Evolutionary conservation across 2,797 vertebrate species (phyloP).

Genomic region (Eidolon dupreanum): DNA sequence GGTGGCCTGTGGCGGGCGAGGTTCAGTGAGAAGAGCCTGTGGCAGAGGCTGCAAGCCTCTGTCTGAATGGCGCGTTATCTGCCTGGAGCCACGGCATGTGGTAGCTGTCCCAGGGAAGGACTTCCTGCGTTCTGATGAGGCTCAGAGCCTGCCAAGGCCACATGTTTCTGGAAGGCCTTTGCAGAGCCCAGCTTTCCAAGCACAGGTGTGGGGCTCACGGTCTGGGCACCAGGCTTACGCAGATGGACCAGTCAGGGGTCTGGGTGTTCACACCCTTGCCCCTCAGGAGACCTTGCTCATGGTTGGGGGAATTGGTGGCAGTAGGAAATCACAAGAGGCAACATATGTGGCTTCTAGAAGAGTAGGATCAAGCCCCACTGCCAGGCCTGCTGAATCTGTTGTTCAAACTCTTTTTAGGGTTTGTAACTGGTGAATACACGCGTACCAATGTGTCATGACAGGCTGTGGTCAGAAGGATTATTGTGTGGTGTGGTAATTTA

Average conservation of each 20-base stretch:
- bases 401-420: not conserved
- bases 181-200: not conserved
- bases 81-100: not conserved
- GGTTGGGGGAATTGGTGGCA: not conserved
- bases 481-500: not conserved
- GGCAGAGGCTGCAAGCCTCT: not conserved
- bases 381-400: not conserved
- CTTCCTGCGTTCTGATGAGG: not conserved
- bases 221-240: accelerated
- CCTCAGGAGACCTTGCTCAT: not conserved
- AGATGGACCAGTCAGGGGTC: accelerated
- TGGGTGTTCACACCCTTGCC: not conserved
- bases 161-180: not conserved
- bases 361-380: not conserved
- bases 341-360: not conserved
- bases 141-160: not conserved
- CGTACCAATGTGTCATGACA: not conserved
- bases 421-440: not conserved
- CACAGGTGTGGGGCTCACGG: accelerated
- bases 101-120: not conserved
- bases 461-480: not conserved
- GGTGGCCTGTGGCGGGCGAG: not conserved
- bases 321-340: not conserved
- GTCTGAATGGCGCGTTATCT: not conserved
- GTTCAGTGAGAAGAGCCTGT: not conserved